Evolutionary conservation across 2,797 vertebrate species (phyloP), one percentile per base, ranked within the genome.

Genomic region (Balearica regulorum): DNA sequence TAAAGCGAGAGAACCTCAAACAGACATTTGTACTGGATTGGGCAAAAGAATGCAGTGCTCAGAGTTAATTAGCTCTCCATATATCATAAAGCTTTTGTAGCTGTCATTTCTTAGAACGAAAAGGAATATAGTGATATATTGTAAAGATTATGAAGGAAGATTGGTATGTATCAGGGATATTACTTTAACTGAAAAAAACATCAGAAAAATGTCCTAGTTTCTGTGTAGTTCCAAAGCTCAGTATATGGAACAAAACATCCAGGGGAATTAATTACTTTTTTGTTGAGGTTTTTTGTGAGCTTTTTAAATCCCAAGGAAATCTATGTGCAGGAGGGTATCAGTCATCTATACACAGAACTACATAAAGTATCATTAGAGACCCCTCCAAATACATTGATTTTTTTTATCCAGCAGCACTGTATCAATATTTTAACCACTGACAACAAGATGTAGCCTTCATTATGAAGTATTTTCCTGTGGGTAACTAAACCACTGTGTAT

Each of bases 231-330:
- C 92, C 90, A 92, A 97, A 94, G 86, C 85, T 89, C 73, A 49
- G 84, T 69, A 89, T 91, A 78, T 86, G 91, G 91, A 94, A 92
- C 90, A 94, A 96, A 87, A 88, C 94, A 92, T 94, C 89, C 88
- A 97, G 57, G 72, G 79, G 92, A 97, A 95, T 97, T 94, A 93
- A 96, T 97, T 96, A 96, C 17, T 11, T 93, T 96, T 95, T 76
- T 91, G 90, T 91, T 78, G 78, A 84, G 41, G 3, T 35, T 90
- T 91, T 92, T 64, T 71, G 85, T 16, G 54, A 60, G 92, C 80
- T 88, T 93, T 94, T 92, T 61, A 94, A 95, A 92, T 93, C 90
- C 87, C 91, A 91, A 37, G 25, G 93, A 96, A 87, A 91, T 84
- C 70, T 49, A 2, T 8, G 60, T 93, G 60, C 84, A 61, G 80